Evolutionary conservation across 2,797 vertebrate species (phyloP).

Genomic region (Thaleichthys pacificus): DNA sequence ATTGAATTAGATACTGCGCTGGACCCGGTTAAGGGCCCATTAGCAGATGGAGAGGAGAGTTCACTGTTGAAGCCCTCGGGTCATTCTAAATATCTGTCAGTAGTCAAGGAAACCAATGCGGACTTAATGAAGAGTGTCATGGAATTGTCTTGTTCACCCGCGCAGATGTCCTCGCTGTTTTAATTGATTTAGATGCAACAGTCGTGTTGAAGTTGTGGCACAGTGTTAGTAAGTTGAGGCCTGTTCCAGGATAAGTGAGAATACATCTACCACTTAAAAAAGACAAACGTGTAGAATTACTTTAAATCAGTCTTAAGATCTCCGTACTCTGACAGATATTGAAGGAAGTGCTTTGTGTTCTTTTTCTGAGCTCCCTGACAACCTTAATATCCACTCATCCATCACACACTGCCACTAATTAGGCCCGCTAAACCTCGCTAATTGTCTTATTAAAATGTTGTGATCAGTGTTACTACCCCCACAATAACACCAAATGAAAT

Average conservation of each 20-base stretch:
- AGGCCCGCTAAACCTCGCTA: slow-evolving; percentile 22
- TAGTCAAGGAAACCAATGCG: neutral
- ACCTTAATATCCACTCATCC: slow-evolving; percentile 43
- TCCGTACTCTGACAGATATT: neutral
- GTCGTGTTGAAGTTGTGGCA: neutral
- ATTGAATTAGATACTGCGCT: slow-evolving; percentile 22
- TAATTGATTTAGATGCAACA: neutral
- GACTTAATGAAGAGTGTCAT: slow-evolving; percentile 5
- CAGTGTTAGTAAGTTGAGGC: neutral
- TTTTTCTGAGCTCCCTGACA: slow-evolving; percentile 26
- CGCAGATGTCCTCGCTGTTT: neutral
- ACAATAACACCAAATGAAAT: neutral
- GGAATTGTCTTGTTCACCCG: neutral
- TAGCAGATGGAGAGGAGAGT: slow-evolving; percentile 16
- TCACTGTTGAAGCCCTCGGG: slow-evolving; percentile 15
- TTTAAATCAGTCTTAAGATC: slow-evolving; percentile 31
- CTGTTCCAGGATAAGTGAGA: neutral
- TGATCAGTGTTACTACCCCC: slow-evolving; percentile 16
- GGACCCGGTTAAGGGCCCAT: slow-evolving; percentile 32
- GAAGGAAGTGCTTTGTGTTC: slow-evolving; percentile 24
- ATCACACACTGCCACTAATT: slow-evolving; percentile 35
- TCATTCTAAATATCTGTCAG: slow-evolving; percentile 8
- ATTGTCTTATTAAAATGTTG: slow-evolving; percentile 11
- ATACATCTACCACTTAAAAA: too few relatives aligned
- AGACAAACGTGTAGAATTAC: neutral